phyloP scores from a whole-genome alignment of 35 echinoderm and acorn worm genomes.

The Strongylocentrotus purpuratus region DNA sequence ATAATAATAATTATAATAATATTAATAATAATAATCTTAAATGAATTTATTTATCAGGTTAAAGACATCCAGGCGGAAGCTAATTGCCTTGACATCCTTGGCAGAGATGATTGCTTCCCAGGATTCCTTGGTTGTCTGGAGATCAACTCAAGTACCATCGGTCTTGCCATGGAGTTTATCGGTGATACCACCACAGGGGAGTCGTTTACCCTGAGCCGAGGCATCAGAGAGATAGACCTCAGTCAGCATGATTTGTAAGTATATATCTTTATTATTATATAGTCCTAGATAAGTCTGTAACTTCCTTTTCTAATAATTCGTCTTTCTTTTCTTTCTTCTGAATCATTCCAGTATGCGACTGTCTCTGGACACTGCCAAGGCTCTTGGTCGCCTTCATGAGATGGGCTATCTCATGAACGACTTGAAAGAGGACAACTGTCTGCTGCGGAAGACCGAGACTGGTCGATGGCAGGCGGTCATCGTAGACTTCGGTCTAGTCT shows the following conservation, averaged over 20 bases:
- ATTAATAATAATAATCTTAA: too few species aligned
- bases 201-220: background rate
- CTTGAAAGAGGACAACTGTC: background rate
- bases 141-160: background rate
- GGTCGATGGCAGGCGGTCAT: background rate
- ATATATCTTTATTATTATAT: background rate
- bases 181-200: background rate
- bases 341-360: background rate
- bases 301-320: background rate
- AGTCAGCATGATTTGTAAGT: background rate
- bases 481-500: background rate
- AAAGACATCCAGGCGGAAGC: background rate
- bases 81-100: background rate
- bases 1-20: too few species aligned
- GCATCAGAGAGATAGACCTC: background rate
- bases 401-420: background rate
- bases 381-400: background rate
- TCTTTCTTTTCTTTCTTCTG: background rate
- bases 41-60: background rate
- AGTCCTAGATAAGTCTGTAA: background rate
- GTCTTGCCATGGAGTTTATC: slow-evolving; percentile 9
- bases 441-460: background rate
- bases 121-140: background rate
- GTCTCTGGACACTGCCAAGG: background rate
- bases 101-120: background rate